Evolutionary conservation across 2,797 vertebrate genomes (phyloP).

Genomic region (Orientallactaga sibirica): DNA sequence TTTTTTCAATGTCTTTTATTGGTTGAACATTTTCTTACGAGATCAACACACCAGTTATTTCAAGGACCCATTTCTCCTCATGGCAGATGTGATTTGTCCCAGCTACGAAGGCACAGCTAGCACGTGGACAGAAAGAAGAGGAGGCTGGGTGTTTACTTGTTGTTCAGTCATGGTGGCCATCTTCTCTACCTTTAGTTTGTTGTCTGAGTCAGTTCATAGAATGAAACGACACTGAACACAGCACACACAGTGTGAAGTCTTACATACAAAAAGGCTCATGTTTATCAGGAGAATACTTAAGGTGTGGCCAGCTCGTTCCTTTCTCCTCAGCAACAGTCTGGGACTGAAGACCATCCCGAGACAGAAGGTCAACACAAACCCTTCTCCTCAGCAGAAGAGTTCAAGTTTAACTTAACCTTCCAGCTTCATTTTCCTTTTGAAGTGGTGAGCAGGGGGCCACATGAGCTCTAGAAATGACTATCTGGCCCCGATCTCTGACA

Average conservation of each 20-base stretch:
- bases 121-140: conserved; percentile 84
- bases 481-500: conserved; percentile 43
- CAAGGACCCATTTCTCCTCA: conserved; percentile 82
- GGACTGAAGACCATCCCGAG: conserved; percentile 86
- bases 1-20: conserved; percentile 87
- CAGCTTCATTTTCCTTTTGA: conserved; percentile 35
- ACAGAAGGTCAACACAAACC: conserved; percentile 66
- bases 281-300: conserved; percentile 73
- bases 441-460: neutral
- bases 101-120: conserved; percentile 84
- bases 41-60: conserved; percentile 83
- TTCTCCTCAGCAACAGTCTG: conserved; percentile 83
- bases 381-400: conserved; percentile 41
- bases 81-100: conserved; percentile 78
- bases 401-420: conserved; percentile 58
- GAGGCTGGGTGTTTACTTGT: conserved; percentile 66
- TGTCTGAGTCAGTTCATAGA: conserved; percentile 82
- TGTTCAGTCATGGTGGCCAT: neutral
- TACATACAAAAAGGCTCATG: conserved; percentile 40
- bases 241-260: conserved; percentile 75
- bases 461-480: neutral
- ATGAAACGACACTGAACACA: conserved; percentile 78
- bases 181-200: conserved; percentile 76
- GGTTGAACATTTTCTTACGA: conserved; percentile 85
- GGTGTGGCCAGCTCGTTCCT: conserved; percentile 77